phyloP scores from a whole-genome alignment of 2,888 invertebrate species.

The Biston stratarius region DNA sequence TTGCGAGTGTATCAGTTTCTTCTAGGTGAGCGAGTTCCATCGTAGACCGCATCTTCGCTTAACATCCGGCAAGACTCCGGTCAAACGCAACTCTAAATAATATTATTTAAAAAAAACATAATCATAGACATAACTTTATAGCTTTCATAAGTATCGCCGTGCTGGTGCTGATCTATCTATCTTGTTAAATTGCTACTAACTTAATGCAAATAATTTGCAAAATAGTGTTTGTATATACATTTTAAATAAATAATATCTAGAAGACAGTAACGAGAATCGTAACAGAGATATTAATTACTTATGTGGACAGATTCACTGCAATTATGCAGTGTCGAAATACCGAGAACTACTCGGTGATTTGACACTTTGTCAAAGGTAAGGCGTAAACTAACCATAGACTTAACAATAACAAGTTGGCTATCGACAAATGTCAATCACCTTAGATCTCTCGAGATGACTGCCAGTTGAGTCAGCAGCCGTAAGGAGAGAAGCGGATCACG shows the following conservation, averaged over 20 bases:
- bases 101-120: too few species aligned
- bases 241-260: not conserved
- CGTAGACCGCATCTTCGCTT: too few species aligned
- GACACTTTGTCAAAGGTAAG: conserved; percentile 32
- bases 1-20: too few species aligned
- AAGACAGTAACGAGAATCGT: not conserved
- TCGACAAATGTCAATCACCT: conserved; percentile 3
- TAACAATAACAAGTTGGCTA: conserved; percentile 23
- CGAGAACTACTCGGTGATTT: conserved; percentile 42
- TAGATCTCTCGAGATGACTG: not conserved
- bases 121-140: too few species aligned
- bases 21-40: too few species aligned
- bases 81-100: too few species aligned
- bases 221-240: too few species aligned
- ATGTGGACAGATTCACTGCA: conserved; percentile 23
- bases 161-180: too few species aligned
- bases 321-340: conserved; percentile 44
- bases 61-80: too few species aligned
- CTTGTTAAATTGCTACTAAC: too few species aligned
- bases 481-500: not conserved
- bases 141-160: too few species aligned
- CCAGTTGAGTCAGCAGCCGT: not conserved
- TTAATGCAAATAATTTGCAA: too few species aligned
- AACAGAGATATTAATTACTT: not conserved
- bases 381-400: conserved; percentile 26